A percentile compares a stretch with the other conserved stretches of the same genome.
Evolutionary conservation across 2,113 vertebrate species (phyloP).

Genomic region (Lophura nycthemera): DNA sequence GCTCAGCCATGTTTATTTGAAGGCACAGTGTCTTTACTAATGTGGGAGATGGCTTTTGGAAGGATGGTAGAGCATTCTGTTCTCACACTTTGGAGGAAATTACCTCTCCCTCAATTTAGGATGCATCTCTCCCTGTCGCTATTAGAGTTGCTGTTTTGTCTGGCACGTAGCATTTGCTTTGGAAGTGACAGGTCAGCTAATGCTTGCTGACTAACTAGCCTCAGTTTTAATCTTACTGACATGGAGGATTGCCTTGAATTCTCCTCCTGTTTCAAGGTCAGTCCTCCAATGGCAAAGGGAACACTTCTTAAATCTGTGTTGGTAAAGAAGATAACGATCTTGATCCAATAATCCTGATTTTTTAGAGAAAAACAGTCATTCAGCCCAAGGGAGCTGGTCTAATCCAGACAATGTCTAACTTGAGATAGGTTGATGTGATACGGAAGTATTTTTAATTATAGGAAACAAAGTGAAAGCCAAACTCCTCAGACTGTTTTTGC

Average conservation of each 20-base stretch:
- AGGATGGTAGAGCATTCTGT: background rate
- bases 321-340: slow-evolving; percentile 36
- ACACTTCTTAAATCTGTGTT: slow-evolving; percentile 32
- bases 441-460: background rate
- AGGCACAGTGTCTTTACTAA: background rate
- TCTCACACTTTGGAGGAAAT: background rate
- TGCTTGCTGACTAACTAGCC: slow-evolving; percentile 26
- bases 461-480: background rate
- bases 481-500: background rate
- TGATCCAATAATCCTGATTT: slow-evolving; percentile 34
- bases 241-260: slow-evolving; percentile 25
- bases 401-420: background rate
- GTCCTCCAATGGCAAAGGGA: background rate
- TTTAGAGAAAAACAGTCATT: slow-evolving; percentile 32
- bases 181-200: slow-evolving; percentile 21
- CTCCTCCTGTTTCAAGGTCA: slow-evolving; percentile 45
- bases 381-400: background rate
- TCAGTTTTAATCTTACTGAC: slow-evolving; percentile 46
- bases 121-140: background rate
- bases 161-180: background rate
- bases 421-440: background rate
- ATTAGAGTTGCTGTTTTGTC: background rate
- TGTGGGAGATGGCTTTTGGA: background rate
- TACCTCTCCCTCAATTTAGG: background rate
- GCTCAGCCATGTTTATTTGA: background rate